Evolutionary conservation across 2,888 invertebrate genomes (phyloP).

Genomic region (Seira ritae): DNA sequence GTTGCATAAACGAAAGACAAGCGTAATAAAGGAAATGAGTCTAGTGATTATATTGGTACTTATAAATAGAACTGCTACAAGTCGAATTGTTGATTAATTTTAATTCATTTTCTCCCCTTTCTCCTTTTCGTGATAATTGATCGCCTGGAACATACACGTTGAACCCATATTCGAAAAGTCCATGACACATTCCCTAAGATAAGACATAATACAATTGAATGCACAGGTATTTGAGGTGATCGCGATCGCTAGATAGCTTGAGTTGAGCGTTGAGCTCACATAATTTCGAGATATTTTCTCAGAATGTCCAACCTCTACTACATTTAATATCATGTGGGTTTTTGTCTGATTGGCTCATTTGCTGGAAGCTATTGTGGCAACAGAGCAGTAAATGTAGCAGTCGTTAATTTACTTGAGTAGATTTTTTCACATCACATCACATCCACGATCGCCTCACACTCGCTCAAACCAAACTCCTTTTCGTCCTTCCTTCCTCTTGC

Average conservation of each 20-base stretch:
- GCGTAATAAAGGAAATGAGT: no score
- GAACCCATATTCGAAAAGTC: no score
- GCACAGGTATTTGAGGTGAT: no score
- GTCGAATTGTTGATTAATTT: background rate
- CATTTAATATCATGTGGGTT: constrained; percentile 12
- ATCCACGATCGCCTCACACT: constrained; percentile 1
- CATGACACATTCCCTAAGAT: background rate
- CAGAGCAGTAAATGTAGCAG: background rate
- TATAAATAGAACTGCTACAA: background rate
- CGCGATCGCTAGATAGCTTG: no score
- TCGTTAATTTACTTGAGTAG: constrained; percentile 2
- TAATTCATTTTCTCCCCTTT: background rate
- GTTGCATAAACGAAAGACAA: no score
- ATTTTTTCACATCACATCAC: background rate
- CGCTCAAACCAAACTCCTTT: no score
- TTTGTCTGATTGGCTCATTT: constrained; percentile 42
- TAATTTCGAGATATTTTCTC: background rate
- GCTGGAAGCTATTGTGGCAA: constrained; percentile 25
- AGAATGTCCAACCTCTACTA: background rate
- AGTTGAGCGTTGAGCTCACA: background rate
- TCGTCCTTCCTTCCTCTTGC: no score
- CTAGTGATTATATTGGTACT: no score
- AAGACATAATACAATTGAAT: no score
- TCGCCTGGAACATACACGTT: background rate
- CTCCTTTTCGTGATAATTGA: background rate